These are phyloP conservation scores for Pristiophorus japonicus DNA, from an alignment of 2,113 vertebrate species.

Conservation along the genomic window DNA sequence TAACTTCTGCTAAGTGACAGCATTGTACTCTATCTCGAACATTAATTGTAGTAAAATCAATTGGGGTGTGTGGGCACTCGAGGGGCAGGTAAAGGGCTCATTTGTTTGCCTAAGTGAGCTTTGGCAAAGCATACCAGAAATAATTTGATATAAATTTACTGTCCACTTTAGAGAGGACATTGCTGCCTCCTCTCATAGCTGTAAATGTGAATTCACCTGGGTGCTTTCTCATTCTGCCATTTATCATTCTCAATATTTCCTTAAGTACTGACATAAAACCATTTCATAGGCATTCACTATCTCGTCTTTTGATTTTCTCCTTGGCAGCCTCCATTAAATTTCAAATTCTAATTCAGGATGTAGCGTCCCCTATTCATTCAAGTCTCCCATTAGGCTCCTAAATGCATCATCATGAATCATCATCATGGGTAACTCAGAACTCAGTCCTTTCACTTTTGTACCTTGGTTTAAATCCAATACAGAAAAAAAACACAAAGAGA, in stretches of 20 bases:
- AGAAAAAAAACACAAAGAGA: not conserved
- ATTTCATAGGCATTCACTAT: not conserved
- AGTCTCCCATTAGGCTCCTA: not conserved
- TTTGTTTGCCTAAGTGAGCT: not conserved
- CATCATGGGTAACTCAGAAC: not conserved
- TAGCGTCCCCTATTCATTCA: not conserved
- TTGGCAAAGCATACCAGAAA: not conserved
- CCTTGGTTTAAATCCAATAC: not conserved
- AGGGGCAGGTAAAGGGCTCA: not conserved
- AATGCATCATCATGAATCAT: constrained; percentile 5
- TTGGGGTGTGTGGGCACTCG: not conserved
- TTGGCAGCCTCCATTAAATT: not conserved
- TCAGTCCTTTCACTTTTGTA: not conserved
- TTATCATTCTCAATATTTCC: not conserved
- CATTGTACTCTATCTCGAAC: not conserved
- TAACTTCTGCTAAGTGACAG: not conserved
- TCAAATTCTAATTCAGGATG: not conserved
- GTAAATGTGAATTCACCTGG: not conserved
- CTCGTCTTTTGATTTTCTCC: not conserved
- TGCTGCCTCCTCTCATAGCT: not conserved
- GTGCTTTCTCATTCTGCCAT: not conserved
- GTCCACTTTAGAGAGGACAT: not conserved
- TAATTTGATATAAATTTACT: not conserved
- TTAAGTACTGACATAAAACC: not conserved
- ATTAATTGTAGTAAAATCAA: not conserved